A percentile compares a stretch with the other conserved stretches of the same genome.
These are phyloP conservation scores for Lagocephalus sceleratus DNA, from an alignment of 2,797 vertebrate genomes.

Conservation along the genomic window DNA sequence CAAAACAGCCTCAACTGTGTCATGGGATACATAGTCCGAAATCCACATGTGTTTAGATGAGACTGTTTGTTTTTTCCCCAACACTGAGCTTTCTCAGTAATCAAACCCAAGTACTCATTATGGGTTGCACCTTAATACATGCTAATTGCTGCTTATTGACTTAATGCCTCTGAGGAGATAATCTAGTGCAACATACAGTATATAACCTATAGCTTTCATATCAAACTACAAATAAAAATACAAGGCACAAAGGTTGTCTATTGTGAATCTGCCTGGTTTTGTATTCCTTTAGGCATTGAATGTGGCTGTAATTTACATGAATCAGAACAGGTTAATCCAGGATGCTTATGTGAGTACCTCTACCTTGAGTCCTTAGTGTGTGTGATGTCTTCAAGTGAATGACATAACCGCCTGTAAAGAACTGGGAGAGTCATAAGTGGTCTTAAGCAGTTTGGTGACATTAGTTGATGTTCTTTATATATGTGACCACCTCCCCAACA, in stretches of 20 bases:
- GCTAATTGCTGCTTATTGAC: constrained; percentile 64
- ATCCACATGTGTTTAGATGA: constrained; percentile 39
- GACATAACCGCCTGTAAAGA: constrained; percentile 48
- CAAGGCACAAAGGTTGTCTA: background rate
- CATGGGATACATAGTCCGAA: constrained; percentile 41
- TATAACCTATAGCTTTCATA: too few species aligned
- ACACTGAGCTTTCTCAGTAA: constrained; percentile 52
- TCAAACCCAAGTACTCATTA: constrained; percentile 62
- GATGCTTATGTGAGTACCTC: constrained; percentile 26
- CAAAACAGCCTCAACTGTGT: constrained; percentile 47
- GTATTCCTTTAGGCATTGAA: background rate
- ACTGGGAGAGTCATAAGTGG: constrained; percentile 43
- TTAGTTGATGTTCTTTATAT: constrained; percentile 46
- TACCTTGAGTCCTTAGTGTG: constrained; percentile 27
- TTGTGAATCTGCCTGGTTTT: constrained; percentile 10
- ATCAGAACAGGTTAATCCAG: constrained; percentile 42
- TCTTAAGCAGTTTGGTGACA: constrained; percentile 52
- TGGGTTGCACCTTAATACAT: constrained; percentile 59
- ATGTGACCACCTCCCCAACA: constrained; percentile 69
- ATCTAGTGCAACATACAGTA: constrained; percentile 25
- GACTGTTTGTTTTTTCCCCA: constrained; percentile 61
- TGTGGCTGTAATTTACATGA: constrained; percentile 21
- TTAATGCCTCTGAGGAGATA: constrained; percentile 34
- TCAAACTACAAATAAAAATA: too few species aligned
- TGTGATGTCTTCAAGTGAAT: constrained; percentile 35